phyloP scores from a whole-genome alignment of 2,797 vertebrate species.

The Bufotes viridis region DNA sequence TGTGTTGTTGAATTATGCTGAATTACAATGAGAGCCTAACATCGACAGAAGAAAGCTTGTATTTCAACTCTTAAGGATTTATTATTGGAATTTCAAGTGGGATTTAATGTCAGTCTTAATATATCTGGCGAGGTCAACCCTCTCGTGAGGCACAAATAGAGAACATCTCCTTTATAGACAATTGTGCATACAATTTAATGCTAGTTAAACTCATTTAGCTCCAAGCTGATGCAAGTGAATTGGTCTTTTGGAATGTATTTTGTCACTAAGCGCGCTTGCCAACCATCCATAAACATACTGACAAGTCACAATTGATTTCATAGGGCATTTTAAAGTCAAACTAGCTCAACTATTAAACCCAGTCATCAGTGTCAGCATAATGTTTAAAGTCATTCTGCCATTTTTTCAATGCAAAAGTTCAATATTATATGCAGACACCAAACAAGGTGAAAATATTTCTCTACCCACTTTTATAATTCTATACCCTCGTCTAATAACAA shows the following conservation, averaged over 20 bases:
- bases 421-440: neutral
- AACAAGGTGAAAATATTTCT: neutral
- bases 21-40: neutral
- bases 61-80: constrained; percentile 29
- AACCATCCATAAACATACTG: constrained; percentile 60
- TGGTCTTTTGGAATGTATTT: constrained; percentile 58
- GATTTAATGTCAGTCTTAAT: constrained; percentile 56
- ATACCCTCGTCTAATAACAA: neutral
- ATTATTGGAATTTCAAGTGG: constrained; percentile 50
- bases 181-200: constrained; percentile 62
- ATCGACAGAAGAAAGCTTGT: neutral
- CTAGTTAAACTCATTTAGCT: constrained; percentile 61
- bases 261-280: constrained; percentile 53
- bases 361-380: constrained; percentile 56
- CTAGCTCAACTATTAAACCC: constrained; percentile 57
- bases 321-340: constrained; percentile 63
- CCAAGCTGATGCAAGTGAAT: constrained; percentile 60
- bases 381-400: constrained; percentile 35
- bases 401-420: constrained; percentile 14
- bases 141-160: constrained; percentile 56
- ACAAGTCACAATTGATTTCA: constrained; percentile 61
- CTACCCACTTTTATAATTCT: too few species aligned
- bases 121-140: constrained; percentile 53
- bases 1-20: constrained; percentile 18
- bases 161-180: constrained; percentile 59